Base-by-base conservation (phyloP, 2,113 vertebrate genomes). In the Mormyrus lacerda region DNA sequence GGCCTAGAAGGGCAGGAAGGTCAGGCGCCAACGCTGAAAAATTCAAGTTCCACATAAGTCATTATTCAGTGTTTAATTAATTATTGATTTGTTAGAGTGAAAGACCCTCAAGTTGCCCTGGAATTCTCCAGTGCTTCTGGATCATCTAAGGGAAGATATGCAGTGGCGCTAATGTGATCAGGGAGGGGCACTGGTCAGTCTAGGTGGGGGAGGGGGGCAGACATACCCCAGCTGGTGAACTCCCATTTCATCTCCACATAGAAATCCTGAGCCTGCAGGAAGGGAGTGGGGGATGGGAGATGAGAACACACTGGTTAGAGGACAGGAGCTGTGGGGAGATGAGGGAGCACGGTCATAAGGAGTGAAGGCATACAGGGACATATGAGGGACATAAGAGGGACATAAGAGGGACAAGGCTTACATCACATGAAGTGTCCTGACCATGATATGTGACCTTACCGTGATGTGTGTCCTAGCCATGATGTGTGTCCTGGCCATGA, bases 171-270 rank as follows among this genome's bases (percentile, higher is more conserved):
- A 82, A 82, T 3, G 19, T 7, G 8, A 24, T 47, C 42, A 58
- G 19, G n/a, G 15, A 39, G 48, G 31, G 15, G n/a, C 13, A 31
- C 17, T 6, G 31, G 31, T 35, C 85, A 10, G 27, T 39, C 19
- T 50, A 3, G n/a, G 13, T 24, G 35, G 39, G 24, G 61, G 21
- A 27, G 39, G 48, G 51, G 53, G 11, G 44, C 44, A 39, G 17
- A 95, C 98, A 95, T 94, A 99, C 98, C 98, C 98, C 98, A 99
- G 93, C 98, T 99, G 19, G 98, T 99, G 93, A 99, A 99, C 91
- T 99, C 98, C 98, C 98, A 99, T 91, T 98, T 99, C 98, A 99
- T 99, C 95, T 99, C 98, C 94, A 98, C 97, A 0, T 98, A 99
- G 95, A 99, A 99, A 93, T 98, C 98, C 94, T 98, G 97, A n/a